These are phyloP conservation scores for Prorops nasuta DNA, from an alignment of 1,140 invertebrate species.

Conservation along the genomic window DNA sequence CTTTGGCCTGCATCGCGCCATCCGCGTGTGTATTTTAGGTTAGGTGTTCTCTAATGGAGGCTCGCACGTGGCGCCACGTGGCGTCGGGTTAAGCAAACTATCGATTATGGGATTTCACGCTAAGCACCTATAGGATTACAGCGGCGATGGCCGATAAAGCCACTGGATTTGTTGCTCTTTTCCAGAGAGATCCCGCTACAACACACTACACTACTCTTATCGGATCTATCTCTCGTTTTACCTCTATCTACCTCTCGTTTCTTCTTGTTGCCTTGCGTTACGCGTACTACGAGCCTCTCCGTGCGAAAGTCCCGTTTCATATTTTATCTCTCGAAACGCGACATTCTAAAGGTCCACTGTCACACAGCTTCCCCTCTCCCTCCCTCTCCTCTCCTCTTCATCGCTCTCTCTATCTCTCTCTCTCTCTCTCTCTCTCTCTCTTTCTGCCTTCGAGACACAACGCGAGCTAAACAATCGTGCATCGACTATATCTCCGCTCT, in stretches of 20 bases:
- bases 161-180: slow-evolving; percentile 56
- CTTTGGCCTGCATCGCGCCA: slow-evolving; percentile 16
- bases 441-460: too few species aligned
- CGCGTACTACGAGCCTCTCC: background rate
- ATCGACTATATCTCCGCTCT: too few species aligned
- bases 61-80: slow-evolving; percentile 53
- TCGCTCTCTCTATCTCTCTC: too few species aligned
- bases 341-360: background rate
- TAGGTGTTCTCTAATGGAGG: slow-evolving; percentile 42
- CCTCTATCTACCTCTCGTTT: too few species aligned
- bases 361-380: slow-evolving; percentile 6
- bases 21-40: slow-evolving; percentile 21
- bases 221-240: slow-evolving; percentile 18
- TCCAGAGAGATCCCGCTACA: slow-evolving; percentile 23
- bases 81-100: slow-evolving; percentile 55
- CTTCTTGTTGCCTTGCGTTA: background rate
- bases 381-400: too few species aligned
- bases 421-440: too few species aligned
- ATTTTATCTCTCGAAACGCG: slow-evolving; percentile 6
- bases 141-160: slow-evolving; percentile 49
- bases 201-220: slow-evolving; percentile 20
- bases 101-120: slow-evolving; percentile 57
- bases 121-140: slow-evolving; percentile 56
- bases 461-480: too few species aligned
- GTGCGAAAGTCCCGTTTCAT: slow-evolving; percentile 13